Evolutionary conservation across 2,113 vertebrate genomes (phyloP).

Genomic region (Electrona antarctica): DNA sequence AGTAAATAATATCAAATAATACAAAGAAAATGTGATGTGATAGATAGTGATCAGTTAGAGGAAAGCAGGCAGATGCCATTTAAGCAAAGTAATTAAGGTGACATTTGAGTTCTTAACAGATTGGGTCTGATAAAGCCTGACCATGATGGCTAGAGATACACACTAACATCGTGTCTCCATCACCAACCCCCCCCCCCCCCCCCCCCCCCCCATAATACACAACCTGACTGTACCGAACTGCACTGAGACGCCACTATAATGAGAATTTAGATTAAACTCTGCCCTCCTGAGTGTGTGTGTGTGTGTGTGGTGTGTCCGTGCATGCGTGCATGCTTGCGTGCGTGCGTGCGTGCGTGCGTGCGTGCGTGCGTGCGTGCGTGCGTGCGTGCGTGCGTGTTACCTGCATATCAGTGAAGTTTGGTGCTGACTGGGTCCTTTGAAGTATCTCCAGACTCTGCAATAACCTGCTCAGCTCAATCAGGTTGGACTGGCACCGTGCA

Average conservation of each 20-base stretch:
- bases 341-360: neutral
- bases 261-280: neutral
- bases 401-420: slow-evolving; percentile 91
- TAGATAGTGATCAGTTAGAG: slow-evolving; percentile 26
- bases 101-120: slow-evolving; percentile 1
- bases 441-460: slow-evolving; percentile 97
- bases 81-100: slow-evolving; percentile 13
- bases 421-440: slow-evolving; percentile 97
- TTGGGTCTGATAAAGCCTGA: slow-evolving; percentile 15
- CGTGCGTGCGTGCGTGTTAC: slow-evolving; percentile 40
- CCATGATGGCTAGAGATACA: slow-evolving; percentile 3
- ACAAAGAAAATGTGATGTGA: slow-evolving; percentile 8
- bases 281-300: neutral
- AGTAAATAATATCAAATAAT: neutral
- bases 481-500: slow-evolving; percentile 92
- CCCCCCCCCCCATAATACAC: neutral
- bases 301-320: neutral
- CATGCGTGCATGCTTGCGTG: too few species aligned
- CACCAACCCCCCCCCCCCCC: neutral
- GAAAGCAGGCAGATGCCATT: slow-evolving; percentile 17
- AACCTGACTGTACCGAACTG: neutral
- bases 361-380: neutral
- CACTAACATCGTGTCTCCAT: neutral
- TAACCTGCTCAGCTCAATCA: slow-evolving; percentile 94
- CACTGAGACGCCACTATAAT: neutral